Evolutionary conservation across 2,113 vertebrate genomes (phyloP), one percentile per base, ranked within the genome.

Genomic region (Cyphomyrus plagiostoma): DNA sequence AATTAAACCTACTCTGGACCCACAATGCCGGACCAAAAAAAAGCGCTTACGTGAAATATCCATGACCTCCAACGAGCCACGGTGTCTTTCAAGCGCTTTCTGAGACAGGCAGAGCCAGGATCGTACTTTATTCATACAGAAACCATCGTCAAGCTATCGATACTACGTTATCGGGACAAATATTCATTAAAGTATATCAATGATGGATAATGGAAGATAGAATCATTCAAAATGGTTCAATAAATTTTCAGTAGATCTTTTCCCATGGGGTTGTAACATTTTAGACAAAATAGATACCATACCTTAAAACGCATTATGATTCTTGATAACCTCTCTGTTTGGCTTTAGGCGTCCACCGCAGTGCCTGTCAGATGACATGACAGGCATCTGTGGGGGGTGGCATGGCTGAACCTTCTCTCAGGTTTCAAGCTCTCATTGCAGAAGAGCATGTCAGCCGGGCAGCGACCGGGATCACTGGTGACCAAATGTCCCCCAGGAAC

Each of bases 1-100:
- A 94, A 95, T 95, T 96, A 93, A 88, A 92, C 89, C 87, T 91
- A 92, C 93, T 92, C 46, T 87, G 52, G 42, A 88, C 85, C 93
- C 91, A 93, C n/a, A 91, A 92, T 94, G 91, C 91, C 91, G 70
- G 92, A 90, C 93, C 10, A 94, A 77, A 91, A 62, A 35, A 92
- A 92, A 90, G 91, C 87, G 84, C 87, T 91, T 85, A 89, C 92
- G 90, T 89, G 66, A 93, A 92, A 95, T 93, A 88, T 92, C 88
- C 90, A 94, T 91, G 90, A 88, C 89, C 82, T 88, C 89, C 91
- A 93, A 92, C 70, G 92, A 95, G 94, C 74, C 11, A 2, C 21
- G 85, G 1, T 66, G 89, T 91, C 93, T 93, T 93, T 93, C 23
- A 23, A 42, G 56, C 1, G 4, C 46, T 74, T 86, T 86, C 88